Conservation (phyloP, 2,888 invertebrate species). For the Xylocampa areola region DNA sequence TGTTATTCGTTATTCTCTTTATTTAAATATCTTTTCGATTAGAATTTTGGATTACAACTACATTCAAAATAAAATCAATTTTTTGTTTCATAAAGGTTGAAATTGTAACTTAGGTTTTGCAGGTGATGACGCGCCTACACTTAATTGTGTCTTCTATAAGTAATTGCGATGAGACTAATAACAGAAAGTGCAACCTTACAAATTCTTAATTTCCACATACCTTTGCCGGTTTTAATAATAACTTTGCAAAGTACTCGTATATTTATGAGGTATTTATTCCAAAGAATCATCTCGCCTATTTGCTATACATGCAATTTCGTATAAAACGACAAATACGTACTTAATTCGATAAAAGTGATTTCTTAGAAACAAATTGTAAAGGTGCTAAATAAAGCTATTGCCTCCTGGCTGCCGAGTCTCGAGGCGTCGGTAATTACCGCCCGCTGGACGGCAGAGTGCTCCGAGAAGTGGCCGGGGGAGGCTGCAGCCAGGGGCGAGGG, state of each 20-base stretch:
- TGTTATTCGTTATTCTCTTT: conserved; percentile 52
- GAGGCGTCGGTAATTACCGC: conserved; percentile 73
- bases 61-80: conserved; percentile 18
- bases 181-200: too few species aligned
- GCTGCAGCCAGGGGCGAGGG: conserved; percentile 1
- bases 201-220: too few species aligned
- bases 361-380: conserved; percentile 57
- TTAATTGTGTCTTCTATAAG: too few species aligned
- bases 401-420: conserved; percentile 60
- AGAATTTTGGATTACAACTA: conserved; percentile 46
- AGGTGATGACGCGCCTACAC: too few species aligned
- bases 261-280: too few species aligned
- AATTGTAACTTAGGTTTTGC: neutral
- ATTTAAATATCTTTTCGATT: conserved; percentile 43
- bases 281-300: too few species aligned
- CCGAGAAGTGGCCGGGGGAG: conserved; percentile 20
- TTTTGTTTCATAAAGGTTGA: conserved; percentile 13
- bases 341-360: conserved; percentile 51
- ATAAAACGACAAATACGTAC: conserved; percentile 26
- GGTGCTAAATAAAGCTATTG: conserved; percentile 67
- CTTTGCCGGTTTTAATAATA: too few species aligned
- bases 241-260: too few species aligned
- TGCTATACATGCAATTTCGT: neutral
- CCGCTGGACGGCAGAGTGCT: conserved; percentile 53
- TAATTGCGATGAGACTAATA: too few species aligned